A percentile compares a stretch with the other conserved stretches of the same genome.
Evolutionary conservation across 2,797 vertebrate species (phyloP).

Genomic region (Oryzias dopingdopingensis): DNA sequence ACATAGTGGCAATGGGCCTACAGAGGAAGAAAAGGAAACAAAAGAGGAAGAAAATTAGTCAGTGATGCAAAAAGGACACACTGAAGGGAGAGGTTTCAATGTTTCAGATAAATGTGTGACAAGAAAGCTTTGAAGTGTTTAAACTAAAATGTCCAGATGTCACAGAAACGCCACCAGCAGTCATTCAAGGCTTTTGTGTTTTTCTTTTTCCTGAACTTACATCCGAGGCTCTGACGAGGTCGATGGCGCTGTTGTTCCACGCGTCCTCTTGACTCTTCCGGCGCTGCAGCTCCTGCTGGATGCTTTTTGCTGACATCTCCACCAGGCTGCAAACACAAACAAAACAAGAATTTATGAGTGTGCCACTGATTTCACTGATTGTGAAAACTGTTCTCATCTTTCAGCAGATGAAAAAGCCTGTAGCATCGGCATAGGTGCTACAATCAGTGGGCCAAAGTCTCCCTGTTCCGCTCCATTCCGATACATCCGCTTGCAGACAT

Average conservation of each 20-base stretch:
- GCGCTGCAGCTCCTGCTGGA: conserved; percentile 84
- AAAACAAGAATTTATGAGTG: background rate
- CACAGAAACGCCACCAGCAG: too few species aligned
- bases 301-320: conserved; percentile 86
- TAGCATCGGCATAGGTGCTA: too few species aligned
- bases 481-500: too few species aligned
- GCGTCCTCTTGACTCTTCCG: conserved; percentile 88
- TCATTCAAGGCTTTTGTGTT: background rate
- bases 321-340: conserved; percentile 77
- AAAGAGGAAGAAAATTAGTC: background rate
- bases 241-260: conserved; percentile 93
- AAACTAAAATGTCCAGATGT: too few species aligned
- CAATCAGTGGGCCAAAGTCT: too few species aligned
- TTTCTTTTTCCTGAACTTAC: conserved; percentile 70
- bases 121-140: too few species aligned
- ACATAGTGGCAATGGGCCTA: conserved; percentile 98
- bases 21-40: background rate
- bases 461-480: too few species aligned
- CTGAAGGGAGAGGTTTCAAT: too few species aligned
- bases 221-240: conserved; percentile 90
- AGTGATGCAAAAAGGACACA: background rate
- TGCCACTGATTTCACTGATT: too few species aligned
- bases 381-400: too few species aligned
- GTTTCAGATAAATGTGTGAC: too few species aligned
- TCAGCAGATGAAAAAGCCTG: too few species aligned